Evolutionary conservation across 1,140 invertebrate genomes (phyloP).

Genomic region (Microplitis mediator): DNA sequence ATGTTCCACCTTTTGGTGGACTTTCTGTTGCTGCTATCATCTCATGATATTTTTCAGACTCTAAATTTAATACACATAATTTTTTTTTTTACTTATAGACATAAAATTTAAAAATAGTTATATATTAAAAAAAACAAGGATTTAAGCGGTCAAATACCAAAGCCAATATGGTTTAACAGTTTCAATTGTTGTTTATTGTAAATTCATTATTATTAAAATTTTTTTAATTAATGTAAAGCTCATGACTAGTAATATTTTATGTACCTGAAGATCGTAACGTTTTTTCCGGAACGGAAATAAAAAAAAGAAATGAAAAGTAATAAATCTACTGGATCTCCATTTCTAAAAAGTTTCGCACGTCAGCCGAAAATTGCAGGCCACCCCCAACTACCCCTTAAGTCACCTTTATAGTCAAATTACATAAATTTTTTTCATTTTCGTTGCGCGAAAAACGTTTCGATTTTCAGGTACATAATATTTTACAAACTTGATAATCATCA

Average conservation of each 20-base stretch:
- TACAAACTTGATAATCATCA: not conserved
- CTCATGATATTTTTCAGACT: slow-evolving; percentile 79
- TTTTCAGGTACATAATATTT: no score
- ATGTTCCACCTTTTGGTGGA: slow-evolving; percentile 66
- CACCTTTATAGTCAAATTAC: no score
- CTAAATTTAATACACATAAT: slow-evolving; percentile 64
- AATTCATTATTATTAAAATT: not conserved
- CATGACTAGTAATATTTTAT: not conserved
- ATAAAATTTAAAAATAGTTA: slow-evolving; percentile 24
- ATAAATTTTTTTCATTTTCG: no score
- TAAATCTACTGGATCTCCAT: no score
- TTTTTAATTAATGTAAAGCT: not conserved
- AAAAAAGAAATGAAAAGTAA: no score
- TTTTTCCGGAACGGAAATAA: no score
- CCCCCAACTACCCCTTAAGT: no score
- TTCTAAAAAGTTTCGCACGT: no score
- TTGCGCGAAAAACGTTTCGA: no score
- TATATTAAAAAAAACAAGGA: not conserved
- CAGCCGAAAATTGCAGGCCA: no score
- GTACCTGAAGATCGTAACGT: no score
- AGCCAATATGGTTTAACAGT: not conserved
- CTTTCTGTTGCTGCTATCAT: slow-evolving; percentile 72
- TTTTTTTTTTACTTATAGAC: not conserved
- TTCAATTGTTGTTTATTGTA: not conserved
- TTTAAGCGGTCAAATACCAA: no score